Base-by-base conservation (phyloP, 2,888 invertebrate genomes). In the Chrysolina oricalcia region DNA sequence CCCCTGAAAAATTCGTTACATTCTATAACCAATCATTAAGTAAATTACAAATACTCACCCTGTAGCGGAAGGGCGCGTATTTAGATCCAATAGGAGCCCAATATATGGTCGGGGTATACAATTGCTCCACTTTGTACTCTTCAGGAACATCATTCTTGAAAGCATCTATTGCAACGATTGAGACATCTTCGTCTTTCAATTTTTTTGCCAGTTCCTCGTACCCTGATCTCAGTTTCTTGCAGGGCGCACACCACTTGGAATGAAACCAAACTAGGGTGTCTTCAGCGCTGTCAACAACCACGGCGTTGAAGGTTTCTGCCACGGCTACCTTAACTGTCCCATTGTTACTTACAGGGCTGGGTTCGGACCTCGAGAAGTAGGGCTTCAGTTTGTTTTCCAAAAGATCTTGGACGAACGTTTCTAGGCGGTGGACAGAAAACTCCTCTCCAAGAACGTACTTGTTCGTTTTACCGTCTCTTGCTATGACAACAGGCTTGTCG, bases 31-130 rank as follows among this genome's bases (percentile, higher is more conserved):
- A 53, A 19, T 0, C 15, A 53, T 9, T 17, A 15, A 17, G 17
- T 0, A 9, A 11, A 21, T 53, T 21, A 11, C 19, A 23, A 21
- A 0, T 11, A 53, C 53, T 21, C 21, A 53, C 53, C 53, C 53
- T 53, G 53, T 53, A 53, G 10, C 53, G 53, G 21, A 53, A 21
- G 2, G 53, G 53, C 11, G 10, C 10, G 10, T 13, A 19, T 19
- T 53, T 53, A 5, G 53, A 53, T 13, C 53, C 21, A 21, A 53
- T 53, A 5, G 53, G 53, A 21, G 21, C 53, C 53, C 53, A 53
- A 21, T 53, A 53, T 19, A 53, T 21, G 21, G 53, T 53, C 21
- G 53, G 53, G 5, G 53, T 53, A 53, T 53, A 53, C 4, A 53
- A 19, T 19, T 53, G 19, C 10, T 53, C 21, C 11, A 53, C 53